These are phyloP conservation scores for Aquatica leii DNA, from an alignment of 2,888 invertebrate species.

Conservation along the genomic window DNA sequence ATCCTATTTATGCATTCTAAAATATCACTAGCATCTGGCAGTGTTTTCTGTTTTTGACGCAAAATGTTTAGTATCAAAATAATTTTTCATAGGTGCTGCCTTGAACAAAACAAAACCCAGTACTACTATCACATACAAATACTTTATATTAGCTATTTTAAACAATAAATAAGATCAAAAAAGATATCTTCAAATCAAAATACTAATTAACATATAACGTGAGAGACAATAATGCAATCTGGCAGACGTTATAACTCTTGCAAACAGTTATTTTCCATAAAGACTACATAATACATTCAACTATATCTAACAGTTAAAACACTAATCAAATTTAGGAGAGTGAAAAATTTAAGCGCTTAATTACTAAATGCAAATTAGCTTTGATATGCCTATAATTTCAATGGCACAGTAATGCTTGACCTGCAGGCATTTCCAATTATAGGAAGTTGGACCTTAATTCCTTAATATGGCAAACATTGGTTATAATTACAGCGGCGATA, in stretches of 20 bases:
- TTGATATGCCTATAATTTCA: neutral
- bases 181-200: slow-evolving; percentile 46
- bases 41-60: slow-evolving; percentile 17
- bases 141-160: slow-evolving; percentile 29
- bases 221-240: slow-evolving; percentile 51
- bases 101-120: slow-evolving; percentile 23
- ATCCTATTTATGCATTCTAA: slow-evolving; percentile 15
- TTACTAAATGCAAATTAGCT: neutral
- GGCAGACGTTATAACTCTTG: slow-evolving; percentile 37
- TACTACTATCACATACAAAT: slow-evolving; percentile 16
- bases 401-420: neutral
- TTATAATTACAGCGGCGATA: too few species aligned
- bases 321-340: slow-evolving; percentile 40
- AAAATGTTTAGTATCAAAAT: slow-evolving; percentile 21
- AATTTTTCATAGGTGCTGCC: slow-evolving; percentile 27
- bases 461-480: too few species aligned
- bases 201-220: slow-evolving; percentile 57
- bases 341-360: slow-evolving; percentile 32
- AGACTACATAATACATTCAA: slow-evolving; percentile 55
- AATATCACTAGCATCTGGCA: slow-evolving; percentile 28
- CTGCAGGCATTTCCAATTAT: slow-evolving; percentile 1
- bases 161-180: slow-evolving; percentile 21
- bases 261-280: slow-evolving; percentile 49
- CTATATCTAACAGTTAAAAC: slow-evolving; percentile 57
- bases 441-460: too few species aligned